These are phyloP conservation scores for Sipunculus nudus DNA, from an alignment of 2,888 invertebrate species.

Conservation along the genomic window DNA sequence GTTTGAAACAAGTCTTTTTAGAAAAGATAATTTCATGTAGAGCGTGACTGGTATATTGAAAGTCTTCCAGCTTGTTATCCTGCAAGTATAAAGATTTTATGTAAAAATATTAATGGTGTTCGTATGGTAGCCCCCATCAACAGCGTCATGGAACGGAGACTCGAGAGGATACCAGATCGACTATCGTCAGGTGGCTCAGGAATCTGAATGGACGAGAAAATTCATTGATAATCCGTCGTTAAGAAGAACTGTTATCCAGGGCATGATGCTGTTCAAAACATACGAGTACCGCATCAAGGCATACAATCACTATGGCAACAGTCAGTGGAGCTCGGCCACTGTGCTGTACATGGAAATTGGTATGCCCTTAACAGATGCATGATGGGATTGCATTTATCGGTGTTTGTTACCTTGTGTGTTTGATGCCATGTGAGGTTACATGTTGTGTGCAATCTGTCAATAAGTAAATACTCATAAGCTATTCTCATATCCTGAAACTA, in stretches of 20 bases:
- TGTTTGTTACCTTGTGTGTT: background rate
- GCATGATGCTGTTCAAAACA: constrained; percentile 36
- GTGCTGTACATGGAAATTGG: constrained; percentile 50
- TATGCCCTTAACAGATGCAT: no score
- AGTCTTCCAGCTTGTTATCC: no score
- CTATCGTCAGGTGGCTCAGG: constrained; percentile 42
- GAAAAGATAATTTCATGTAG: no score
- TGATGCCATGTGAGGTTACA: no score
- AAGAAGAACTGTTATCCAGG: constrained; percentile 8
- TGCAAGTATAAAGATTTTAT: no score
- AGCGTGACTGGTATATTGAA: no score
- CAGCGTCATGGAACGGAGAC: constrained; percentile 94
- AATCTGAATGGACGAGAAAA: constrained; percentile 24
- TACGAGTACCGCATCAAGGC: constrained; percentile 94
- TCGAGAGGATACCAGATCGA: constrained; percentile 54
- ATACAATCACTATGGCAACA: constrained; percentile 91
- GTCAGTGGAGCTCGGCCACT: constrained; percentile 72
- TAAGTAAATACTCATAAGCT: no score
- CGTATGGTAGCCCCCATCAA: constrained; percentile 81
- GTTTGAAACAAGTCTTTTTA: no score
- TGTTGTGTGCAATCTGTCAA: no score
- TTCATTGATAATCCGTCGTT: constrained; percentile 29
- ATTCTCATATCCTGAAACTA: no score
- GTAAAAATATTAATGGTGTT: background rate
- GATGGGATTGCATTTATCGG: background rate